Evolutionary conservation across 1,140 invertebrate genomes (phyloP).

Genomic region (Dryas iulia): DNA sequence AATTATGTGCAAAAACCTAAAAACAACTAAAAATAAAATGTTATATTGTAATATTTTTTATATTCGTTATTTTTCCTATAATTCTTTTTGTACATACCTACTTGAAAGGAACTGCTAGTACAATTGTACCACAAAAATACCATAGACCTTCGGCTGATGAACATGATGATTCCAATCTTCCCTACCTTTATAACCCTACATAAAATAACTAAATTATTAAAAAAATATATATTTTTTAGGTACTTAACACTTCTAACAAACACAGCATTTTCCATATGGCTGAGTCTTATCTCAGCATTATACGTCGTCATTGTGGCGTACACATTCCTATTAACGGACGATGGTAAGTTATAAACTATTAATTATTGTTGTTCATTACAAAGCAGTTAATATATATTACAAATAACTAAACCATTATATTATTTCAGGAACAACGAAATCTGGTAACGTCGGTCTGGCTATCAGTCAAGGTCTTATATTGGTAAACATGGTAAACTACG

Average conservation of each 20-base stretch:
- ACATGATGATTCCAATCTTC: too few relatives aligned
- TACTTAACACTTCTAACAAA: constrained; percentile 87
- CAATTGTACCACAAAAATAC: too few relatives aligned
- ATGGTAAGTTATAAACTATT: constrained; percentile 65
- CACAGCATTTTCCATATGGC: constrained; percentile 89
- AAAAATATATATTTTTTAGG: constrained; percentile 54
- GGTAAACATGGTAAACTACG: constrained; percentile 94
- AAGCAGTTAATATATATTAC: neutral
- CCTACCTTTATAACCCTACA: neutral
- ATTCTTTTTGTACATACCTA: too few relatives aligned
- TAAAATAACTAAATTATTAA: neutral
- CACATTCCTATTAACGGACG: constrained; percentile 84
- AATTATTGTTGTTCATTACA: neutral
- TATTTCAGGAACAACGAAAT: constrained; percentile 63
- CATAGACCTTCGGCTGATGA: too few relatives aligned
- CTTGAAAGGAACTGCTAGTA: too few relatives aligned
- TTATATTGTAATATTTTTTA: too few relatives aligned
- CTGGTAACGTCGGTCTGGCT: constrained; percentile 89
- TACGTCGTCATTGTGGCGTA: constrained; percentile 86
- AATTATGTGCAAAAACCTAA: too few relatives aligned
- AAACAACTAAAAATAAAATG: too few relatives aligned
- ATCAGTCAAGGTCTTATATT: constrained; percentile 91
- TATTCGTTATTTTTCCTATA: too few relatives aligned
- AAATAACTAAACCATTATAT: neutral
- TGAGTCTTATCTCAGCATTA: constrained; percentile 87